Conservation (phyloP, 1,140 invertebrate genomes). For the Drosophila baimaii region DNA sequence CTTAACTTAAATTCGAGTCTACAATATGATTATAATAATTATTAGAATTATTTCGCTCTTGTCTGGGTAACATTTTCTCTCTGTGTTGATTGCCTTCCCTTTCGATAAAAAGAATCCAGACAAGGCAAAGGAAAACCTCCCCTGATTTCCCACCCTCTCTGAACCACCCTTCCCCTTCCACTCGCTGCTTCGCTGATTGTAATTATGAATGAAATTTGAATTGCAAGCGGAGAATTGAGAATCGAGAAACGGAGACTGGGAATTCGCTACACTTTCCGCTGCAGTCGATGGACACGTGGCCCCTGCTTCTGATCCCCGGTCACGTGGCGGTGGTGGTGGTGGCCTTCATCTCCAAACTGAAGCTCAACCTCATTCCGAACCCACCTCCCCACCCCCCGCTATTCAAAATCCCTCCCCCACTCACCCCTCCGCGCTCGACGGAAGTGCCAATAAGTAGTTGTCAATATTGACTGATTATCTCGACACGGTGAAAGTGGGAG, state of each 20-base stretch:
- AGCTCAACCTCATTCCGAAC: too few species aligned
- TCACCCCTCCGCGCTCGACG: slow-evolving; percentile 41
- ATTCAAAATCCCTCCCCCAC: slow-evolving; percentile 2
- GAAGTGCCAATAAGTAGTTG: slow-evolving; percentile 84
- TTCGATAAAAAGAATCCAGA: not conserved
- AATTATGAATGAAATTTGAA: slow-evolving; percentile 82
- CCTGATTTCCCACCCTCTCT: slow-evolving; percentile 3
- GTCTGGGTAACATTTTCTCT: not conserved
- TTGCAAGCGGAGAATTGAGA: slow-evolving; percentile 47
- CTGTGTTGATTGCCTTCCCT: not conserved
- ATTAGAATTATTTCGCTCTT: too few species aligned
- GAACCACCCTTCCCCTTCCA: slow-evolving; percentile 11
- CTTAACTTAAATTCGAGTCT: not conserved
- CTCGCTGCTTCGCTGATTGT: slow-evolving; percentile 45
- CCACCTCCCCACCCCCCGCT: slow-evolving; percentile 28
- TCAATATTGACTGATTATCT: slow-evolving; percentile 84
- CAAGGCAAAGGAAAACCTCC: not conserved
- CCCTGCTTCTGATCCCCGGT: slow-evolving; percentile 40
- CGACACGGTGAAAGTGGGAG: slow-evolving; percentile 54
- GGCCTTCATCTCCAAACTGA: slow-evolving; percentile 8
- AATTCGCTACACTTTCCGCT: slow-evolving; percentile 49
- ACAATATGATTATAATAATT: too few species aligned
- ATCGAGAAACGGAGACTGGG: slow-evolving; percentile 25
- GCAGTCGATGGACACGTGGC: slow-evolving; percentile 51
- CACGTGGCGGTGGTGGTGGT: too few species aligned